phyloP scores from a whole-genome alignment of 2,113 vertebrate genomes.

The Osmerus mordax region DNA sequence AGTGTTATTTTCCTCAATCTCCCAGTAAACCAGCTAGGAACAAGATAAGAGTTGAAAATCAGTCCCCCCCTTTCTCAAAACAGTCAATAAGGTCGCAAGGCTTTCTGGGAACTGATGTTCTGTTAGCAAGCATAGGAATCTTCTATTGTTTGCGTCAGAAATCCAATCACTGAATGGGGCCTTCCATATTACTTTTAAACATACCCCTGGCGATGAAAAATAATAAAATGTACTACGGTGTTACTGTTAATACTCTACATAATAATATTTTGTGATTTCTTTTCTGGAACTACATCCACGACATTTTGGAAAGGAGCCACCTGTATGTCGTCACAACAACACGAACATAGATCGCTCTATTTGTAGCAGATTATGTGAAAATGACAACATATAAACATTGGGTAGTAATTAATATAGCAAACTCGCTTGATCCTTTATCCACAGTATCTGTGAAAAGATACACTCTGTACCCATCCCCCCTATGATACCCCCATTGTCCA shows the following conservation, averaged over 20 bases:
- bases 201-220: not conserved
- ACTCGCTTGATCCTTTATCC: not conserved
- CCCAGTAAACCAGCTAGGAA: not conserved
- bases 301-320: not conserved
- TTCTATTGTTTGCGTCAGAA: not conserved
- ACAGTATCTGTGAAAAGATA: not conserved
- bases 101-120: constrained; percentile 48
- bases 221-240: no score
- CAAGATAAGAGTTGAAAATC: constrained; percentile 50
- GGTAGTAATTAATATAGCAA: not conserved
- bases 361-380: constrained; percentile 3
- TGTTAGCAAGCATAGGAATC: no score
- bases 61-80: constrained; percentile 46
- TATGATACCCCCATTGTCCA: not conserved
- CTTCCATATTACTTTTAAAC: no score
- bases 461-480: constrained; percentile 12
- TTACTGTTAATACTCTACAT: not conserved
- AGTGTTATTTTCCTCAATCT: not conserved
- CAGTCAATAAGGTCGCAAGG: constrained; percentile 26
- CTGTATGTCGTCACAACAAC: constrained; percentile 34
- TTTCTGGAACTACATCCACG: constrained; percentile 41
- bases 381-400: rapidly evolving
- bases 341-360: constrained; percentile 22
- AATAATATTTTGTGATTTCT: not conserved
- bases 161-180: not conserved